These are phyloP conservation scores for Tor tambroides DNA, from an alignment of 2,113 vertebrate species.

Conservation along the genomic window DNA sequence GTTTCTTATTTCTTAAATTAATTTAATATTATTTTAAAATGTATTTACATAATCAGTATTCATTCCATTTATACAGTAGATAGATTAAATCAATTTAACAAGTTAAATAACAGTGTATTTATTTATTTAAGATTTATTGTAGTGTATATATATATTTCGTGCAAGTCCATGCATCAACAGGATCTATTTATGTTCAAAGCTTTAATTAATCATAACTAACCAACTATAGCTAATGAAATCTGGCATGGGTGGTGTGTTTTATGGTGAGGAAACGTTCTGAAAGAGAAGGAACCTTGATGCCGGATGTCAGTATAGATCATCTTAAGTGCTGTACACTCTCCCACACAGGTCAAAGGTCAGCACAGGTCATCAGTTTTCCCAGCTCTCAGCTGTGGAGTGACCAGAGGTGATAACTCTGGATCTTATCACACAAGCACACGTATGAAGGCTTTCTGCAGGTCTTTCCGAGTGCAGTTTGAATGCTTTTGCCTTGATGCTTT, in stretches of 20 bases:
- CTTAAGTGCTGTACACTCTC: slow-evolving; percentile 6
- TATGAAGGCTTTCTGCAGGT: not conserved
- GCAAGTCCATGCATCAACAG: not conserved
- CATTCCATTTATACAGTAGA: too few species aligned
- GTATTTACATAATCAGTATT: too few species aligned
- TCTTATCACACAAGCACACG: not conserved
- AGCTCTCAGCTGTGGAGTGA: slow-evolving; percentile 7
- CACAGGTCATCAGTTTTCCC: slow-evolving; percentile 2
- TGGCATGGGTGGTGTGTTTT: not conserved
- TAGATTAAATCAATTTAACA: too few species aligned
- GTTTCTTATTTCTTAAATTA: too few species aligned
- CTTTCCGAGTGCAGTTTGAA: not conserved
- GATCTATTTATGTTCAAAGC: not conserved
- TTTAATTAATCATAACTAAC: slow-evolving; percentile 1
- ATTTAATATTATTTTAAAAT: too few species aligned
- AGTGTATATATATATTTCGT: not conserved
- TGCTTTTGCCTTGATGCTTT: not conserved
- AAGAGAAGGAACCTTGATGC: not conserved
- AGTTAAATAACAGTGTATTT: too few species aligned
- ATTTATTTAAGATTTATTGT: too few species aligned
- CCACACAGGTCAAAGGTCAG: slow-evolving; percentile 22
- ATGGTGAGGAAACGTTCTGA: slow-evolving; percentile 4
- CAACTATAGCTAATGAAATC: not conserved
- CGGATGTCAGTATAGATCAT: slow-evolving; percentile 19
- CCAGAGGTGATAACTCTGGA: slow-evolving; percentile 24